These are phyloP conservation scores for Panthera leo DNA, from an alignment of 2,113 vertebrate species.

Conservation along the genomic window DNA sequence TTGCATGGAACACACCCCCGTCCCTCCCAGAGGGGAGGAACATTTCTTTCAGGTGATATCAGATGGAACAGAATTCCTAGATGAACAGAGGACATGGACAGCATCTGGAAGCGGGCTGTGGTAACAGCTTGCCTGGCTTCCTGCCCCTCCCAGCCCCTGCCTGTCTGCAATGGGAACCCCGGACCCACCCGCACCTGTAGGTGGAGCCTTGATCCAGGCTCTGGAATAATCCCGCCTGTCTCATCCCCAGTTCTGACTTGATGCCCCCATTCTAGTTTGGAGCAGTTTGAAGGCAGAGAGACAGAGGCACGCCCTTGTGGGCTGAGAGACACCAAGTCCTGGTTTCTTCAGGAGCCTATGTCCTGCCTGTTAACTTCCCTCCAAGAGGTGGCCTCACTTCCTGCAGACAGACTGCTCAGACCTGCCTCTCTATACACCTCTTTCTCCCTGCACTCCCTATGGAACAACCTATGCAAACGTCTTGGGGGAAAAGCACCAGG, in stretches of 20 bases:
- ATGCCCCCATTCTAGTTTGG: not conserved
- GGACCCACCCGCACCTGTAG: not conserved
- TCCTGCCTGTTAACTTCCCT: not conserved
- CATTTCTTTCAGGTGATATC: not conserved
- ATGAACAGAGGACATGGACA: not conserved
- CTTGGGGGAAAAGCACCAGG: not conserved
- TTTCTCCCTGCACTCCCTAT: not conserved
- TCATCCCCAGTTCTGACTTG: not conserved
- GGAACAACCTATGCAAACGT: not conserved
- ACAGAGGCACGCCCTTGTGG: not conserved
- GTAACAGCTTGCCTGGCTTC: not conserved
- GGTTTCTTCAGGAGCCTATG: not conserved
- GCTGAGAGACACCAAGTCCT: accelerated
- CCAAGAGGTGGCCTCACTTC: not conserved
- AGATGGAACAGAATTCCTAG: not conserved
- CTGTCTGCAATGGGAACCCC: not conserved
- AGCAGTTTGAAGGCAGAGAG: not conserved
- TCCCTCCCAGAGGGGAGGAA: not conserved
- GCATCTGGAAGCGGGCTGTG: not conserved
- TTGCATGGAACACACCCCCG: accelerated
- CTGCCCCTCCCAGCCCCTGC: accelerated
- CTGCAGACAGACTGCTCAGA: not conserved
- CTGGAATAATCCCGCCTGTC: not conserved
- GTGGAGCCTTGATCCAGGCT: not conserved
- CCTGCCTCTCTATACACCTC: not conserved